Conservation (phyloP, 2,888 invertebrate genomes). For the Gastracanthus pulcherrimus region DNA sequence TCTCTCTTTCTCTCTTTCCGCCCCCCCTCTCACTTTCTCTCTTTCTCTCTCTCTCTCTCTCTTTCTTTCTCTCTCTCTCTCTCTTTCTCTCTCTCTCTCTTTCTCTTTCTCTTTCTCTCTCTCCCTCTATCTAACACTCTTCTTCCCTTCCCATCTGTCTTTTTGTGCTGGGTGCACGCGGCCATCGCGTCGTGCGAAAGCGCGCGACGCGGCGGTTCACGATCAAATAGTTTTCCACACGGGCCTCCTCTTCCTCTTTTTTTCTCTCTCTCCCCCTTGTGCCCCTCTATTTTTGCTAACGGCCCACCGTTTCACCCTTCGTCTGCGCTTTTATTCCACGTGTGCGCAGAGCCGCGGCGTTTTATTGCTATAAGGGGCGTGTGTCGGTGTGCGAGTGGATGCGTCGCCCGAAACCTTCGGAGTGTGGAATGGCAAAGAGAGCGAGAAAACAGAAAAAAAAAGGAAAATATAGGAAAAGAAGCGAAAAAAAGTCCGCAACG, state of each 20-base stretch:
- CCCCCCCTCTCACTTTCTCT: neutral
- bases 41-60: conserved; percentile 15
- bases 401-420: conserved; percentile 30
- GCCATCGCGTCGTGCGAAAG: conserved; percentile 30
- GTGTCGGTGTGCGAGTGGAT: conserved; percentile 29
- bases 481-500: too few species aligned
- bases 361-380: conserved; percentile 38
- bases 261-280: conserved; percentile 39
- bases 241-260: conserved; percentile 5
- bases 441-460: neutral
- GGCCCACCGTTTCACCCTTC: conserved; percentile 23
- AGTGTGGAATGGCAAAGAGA: conserved; percentile 10
- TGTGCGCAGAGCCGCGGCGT: neutral
- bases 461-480: neutral
- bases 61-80: neutral
- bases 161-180: conserved; percentile 50
- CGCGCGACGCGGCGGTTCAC: conserved; percentile 64
- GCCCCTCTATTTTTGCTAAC: conserved; percentile 45
- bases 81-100: neutral
- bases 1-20: neutral
- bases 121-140: too few species aligned
- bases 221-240: conserved; percentile 71
- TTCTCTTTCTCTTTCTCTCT: too few species aligned
- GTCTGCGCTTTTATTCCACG: conserved; percentile 27
- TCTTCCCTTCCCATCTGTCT: conserved; percentile 32